A percentile compares a stretch with the other conserved stretches of the same genome.
Conservation (phyloP, 30 jellyfish, hydroid and myxozoan genomes). For the Cassiopea andromeda region DNA sequence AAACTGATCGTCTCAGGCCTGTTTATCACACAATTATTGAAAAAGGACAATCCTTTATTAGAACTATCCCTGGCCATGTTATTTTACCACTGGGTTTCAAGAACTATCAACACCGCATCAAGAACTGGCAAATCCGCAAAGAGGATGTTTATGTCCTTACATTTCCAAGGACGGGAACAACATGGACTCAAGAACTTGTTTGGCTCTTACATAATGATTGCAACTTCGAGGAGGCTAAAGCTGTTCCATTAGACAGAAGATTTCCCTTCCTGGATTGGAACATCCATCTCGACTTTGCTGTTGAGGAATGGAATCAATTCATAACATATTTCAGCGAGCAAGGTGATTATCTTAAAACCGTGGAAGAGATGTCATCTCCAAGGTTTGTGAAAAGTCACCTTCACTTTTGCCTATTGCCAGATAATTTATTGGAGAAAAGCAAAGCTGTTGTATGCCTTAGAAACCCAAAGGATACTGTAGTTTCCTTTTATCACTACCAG, state of each 20-base stretch:
- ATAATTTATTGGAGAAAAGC: constrained; percentile 1
- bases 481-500: constrained; percentile 33
- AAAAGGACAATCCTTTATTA: neutral
- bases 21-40: neutral
- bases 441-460: constrained; percentile 33
- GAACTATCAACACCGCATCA: neutral
- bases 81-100: neutral
- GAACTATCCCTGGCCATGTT: neutral
- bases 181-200: constrained; percentile 51
- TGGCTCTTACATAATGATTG: constrained; percentile 39
- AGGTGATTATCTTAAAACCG: neutral
- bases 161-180: constrained; percentile 45
- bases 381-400: constrained; percentile 24
- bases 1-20: neutral
- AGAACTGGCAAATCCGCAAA: constrained; percentile 1
- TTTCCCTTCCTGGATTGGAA: neutral
- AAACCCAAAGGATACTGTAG: constrained; percentile 50
- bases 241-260: neutral
- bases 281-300: neutral
- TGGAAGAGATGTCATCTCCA: constrained; percentile 19
- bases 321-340: neutral
- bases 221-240: neutral
- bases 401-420: constrained; percentile 29
- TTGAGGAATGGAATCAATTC: neutral
- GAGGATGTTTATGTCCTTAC: constrained; percentile 25